Conservation (phyloP, 2,888 invertebrate genomes). For the Hirtodrosophila cameraria region DNA sequence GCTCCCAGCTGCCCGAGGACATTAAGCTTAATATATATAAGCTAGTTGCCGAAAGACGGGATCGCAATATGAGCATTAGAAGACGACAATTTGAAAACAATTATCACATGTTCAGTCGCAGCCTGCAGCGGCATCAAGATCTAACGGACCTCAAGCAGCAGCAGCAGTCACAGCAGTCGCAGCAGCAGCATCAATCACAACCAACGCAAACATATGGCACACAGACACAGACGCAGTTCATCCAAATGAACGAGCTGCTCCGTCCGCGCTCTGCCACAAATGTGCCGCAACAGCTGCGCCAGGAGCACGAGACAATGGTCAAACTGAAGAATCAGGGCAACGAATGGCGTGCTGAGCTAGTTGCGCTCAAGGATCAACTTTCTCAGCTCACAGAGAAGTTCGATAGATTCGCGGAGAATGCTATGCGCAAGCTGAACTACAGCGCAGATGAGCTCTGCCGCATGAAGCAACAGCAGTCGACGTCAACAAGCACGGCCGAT, state of each 20-base stretch:
- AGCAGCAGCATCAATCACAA: neutral
- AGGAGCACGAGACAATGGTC: conserved; percentile 62
- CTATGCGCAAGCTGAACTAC: conserved; percentile 76
- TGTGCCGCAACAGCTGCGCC: conserved; percentile 74
- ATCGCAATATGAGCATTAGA: conserved; percentile 86
- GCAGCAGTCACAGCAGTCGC: conserved; percentile 11
- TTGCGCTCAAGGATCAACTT: conserved; percentile 72
- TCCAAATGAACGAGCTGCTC: conserved; percentile 70
- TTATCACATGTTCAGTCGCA: conserved; percentile 81
- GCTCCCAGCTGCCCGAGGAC: conserved; percentile 89
- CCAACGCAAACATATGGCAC: neutral
- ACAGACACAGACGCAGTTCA: conserved; percentile 25
- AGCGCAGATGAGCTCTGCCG: conserved; percentile 80
- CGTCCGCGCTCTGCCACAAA: conserved; percentile 82
- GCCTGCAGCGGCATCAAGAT: conserved; percentile 69
- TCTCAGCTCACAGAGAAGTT: conserved; percentile 74
- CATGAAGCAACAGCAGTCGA: conserved; percentile 68
- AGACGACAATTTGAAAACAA: conserved; percentile 84
- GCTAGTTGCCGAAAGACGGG: conserved; percentile 89
- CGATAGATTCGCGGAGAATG: conserved; percentile 75
- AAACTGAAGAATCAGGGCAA: conserved; percentile 74
- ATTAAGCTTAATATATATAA: conserved; percentile 90
- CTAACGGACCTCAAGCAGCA: conserved; percentile 1
- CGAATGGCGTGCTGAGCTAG: conserved; percentile 75
- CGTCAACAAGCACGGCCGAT: conserved; percentile 25